Evolutionary conservation across 2,888 invertebrate genomes (phyloP).

Genomic region (Torymus aiolomorphi): DNA sequence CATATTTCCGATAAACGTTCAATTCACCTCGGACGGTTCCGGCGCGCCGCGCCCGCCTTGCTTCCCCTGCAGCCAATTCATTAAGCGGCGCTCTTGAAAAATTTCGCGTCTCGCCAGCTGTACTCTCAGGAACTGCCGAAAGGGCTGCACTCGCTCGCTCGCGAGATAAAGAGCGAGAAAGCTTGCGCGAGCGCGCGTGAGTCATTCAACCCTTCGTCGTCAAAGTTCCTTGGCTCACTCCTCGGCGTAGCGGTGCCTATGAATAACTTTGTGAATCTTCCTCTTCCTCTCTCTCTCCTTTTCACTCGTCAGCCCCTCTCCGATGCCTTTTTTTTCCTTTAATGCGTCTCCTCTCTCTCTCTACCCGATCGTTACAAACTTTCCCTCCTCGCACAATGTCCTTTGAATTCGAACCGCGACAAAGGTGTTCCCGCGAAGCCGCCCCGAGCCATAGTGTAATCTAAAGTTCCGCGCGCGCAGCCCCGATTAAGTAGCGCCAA

Average conservation of each 20-base stretch:
- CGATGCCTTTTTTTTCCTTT: conserved; percentile 18
- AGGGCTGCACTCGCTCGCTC: not conserved
- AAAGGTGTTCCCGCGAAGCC: conserved; percentile 50
- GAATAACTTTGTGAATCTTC: conserved; percentile 62
- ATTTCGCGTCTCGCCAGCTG: conserved; percentile 29
- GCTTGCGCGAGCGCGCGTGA: not conserved
- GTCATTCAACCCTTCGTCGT: conserved; percentile 48
- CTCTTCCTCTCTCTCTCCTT: conserved; percentile 45
- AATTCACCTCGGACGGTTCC: conserved; percentile 23
- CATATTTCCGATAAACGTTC: not conserved
- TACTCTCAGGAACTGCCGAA: conserved; percentile 12
- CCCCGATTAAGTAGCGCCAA: conserved; percentile 61
- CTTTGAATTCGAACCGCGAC: conserved; percentile 70
- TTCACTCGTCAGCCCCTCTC: conserved; percentile 47
- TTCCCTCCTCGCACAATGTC: conserved; percentile 66
- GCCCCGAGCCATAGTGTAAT: conserved; percentile 61
- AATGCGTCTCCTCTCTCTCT: not conserved
- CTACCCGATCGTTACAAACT: conserved; percentile 39
- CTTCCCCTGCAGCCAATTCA: conserved; percentile 17
- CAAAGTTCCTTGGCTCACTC: conserved; percentile 50
- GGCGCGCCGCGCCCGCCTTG: not conserved
- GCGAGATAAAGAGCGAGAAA: not conserved
- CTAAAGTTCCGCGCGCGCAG: conserved; percentile 64
- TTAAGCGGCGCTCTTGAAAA: conserved; percentile 46
- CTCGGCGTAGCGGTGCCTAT: conserved; percentile 55